These are phyloP conservation scores for Megaleporinus macrocephalus DNA, from an alignment of 2,113 vertebrate species.

Conservation along the genomic window DNA sequence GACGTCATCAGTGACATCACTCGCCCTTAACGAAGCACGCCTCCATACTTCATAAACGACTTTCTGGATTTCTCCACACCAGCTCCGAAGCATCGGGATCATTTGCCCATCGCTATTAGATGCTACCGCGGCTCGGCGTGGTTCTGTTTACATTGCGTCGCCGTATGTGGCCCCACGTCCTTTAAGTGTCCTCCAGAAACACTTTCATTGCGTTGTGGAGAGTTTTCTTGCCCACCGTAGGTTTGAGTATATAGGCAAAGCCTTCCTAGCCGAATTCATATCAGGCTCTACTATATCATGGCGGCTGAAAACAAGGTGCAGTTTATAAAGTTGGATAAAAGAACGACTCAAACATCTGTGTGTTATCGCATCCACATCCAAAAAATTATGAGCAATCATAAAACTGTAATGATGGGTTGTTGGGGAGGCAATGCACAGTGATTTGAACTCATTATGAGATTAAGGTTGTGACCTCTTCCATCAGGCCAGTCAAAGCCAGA, in stretches of 20 bases:
- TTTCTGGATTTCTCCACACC: no score
- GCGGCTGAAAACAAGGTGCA: background rate
- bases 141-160: no score
- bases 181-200: no score
- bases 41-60: no score
- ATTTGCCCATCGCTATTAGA: no score
- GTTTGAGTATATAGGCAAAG: background rate
- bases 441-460: conserved; percentile 44
- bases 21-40: no score
- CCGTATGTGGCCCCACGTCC: no score
- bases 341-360: conserved; percentile 29
- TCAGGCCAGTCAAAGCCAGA: background rate
- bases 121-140: no score
- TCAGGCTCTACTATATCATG: background rate
- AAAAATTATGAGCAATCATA: conserved; percentile 43
- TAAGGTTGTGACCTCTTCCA: background rate
- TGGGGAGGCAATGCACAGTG: conserved; percentile 17
- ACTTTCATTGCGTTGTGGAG: no score
- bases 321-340: background rate
- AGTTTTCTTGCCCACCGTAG: no score
- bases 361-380: conserved; percentile 26
- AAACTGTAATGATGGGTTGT: conserved; percentile 35
- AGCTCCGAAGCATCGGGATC: no score
- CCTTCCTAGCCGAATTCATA: background rate
- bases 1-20: no score